A percentile compares a stretch with the other conserved stretches of the same genome.
phyloP scores from a whole-genome alignment of 2,113 vertebrate genomes.

The Perccottus glenii region DNA sequence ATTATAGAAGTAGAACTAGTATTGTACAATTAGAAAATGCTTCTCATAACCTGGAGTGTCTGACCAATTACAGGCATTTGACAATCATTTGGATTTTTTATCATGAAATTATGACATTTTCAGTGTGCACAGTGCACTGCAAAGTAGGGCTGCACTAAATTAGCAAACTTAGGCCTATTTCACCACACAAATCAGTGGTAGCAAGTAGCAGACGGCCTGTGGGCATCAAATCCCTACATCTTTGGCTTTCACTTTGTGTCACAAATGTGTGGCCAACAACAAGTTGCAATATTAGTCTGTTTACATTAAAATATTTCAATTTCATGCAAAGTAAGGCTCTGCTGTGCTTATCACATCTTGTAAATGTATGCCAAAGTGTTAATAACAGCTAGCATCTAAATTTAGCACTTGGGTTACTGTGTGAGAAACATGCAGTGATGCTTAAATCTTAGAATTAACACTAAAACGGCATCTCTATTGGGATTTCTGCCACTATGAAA shows the following conservation, averaged over 20 bases:
- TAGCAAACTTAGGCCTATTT: too few species aligned
- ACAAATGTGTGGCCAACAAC: not conserved
- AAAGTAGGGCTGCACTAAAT: not conserved
- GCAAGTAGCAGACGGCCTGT: not conserved
- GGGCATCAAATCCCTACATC: not conserved
- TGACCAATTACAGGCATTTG: not conserved
- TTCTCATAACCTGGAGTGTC: not conserved
- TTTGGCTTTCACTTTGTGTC: constrained; percentile 4
- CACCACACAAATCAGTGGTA: not conserved
- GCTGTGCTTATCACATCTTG: not conserved
- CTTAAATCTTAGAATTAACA: not conserved
- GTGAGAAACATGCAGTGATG: not conserved
- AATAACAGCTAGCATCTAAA: constrained; percentile 5
- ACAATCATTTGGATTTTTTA: not conserved
- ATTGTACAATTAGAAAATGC: not conserved
- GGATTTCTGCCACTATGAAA: too few species aligned
- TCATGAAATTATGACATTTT: not conserved
- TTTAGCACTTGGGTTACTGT: not conserved
- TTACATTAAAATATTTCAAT: not conserved
- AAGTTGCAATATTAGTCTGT: not conserved
- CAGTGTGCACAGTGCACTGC: not conserved
- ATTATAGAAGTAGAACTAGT: too few species aligned
- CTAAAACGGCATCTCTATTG: not conserved
- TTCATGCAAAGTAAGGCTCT: not conserved
- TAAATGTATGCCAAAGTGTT: not conserved